These are phyloP conservation scores for Acanthornis magna DNA, from an alignment of 2,797 vertebrate species.

Conservation along the genomic window DNA sequence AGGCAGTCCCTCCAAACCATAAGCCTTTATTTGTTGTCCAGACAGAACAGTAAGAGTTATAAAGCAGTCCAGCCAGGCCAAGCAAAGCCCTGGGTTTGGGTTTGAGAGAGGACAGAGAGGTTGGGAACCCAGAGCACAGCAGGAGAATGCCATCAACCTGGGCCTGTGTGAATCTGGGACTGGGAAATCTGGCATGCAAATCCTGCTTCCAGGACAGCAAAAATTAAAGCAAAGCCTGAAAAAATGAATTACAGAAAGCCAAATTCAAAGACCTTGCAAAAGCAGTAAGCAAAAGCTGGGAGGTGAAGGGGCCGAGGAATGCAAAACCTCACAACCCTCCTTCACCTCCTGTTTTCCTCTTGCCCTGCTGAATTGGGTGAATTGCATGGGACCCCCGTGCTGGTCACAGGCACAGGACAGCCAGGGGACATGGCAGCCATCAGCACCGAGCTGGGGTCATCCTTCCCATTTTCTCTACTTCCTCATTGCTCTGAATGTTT, in stretches of 20 bases:
- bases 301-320: background rate
- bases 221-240: background rate
- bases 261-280: background rate
- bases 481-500: background rate
- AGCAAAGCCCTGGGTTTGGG: background rate
- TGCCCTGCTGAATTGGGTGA: background rate
- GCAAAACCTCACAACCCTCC: background rate
- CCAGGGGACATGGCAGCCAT: background rate
- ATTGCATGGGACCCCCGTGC: background rate
- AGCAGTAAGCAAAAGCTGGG: background rate
- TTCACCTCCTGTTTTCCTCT: background rate
- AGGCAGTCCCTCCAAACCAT: background rate
- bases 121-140: background rate
- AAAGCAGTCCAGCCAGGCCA: background rate
- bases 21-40: slow-evolving; percentile 7
- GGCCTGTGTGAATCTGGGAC: background rate
- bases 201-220: background rate
- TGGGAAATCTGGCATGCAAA: background rate
- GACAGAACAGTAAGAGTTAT: background rate
- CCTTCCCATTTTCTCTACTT: background rate
- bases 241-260: background rate
- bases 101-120: background rate
- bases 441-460: background rate
- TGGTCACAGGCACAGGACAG: background rate
- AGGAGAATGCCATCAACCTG: background rate